Conservation (phyloP, 2,797 vertebrate species). For the Melanotaenia parkinsoni region DNA sequence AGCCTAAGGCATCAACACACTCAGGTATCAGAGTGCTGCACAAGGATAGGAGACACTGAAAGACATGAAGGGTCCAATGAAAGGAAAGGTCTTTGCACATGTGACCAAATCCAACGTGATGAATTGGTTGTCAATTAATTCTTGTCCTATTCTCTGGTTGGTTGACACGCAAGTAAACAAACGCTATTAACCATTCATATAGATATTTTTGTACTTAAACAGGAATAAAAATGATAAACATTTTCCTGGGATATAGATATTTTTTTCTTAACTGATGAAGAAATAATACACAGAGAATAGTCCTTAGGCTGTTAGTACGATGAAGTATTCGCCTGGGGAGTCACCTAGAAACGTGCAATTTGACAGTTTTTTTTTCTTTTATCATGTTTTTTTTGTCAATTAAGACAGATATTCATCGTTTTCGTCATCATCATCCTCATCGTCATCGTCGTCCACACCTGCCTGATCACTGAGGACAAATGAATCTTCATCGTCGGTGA, state of each 20-base stretch:
- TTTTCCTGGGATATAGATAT: constrained; percentile 79
- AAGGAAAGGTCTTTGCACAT: constrained; percentile 67
- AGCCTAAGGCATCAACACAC: constrained; percentile 71
- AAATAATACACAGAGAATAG: constrained; percentile 91
- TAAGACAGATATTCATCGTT: constrained; percentile 90
- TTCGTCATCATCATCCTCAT: constrained; percentile 87
- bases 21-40: constrained; percentile 68
- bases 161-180: constrained; percentile 62
- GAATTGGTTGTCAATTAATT: constrained; percentile 51
- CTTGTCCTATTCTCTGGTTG: constrained; percentile 60
- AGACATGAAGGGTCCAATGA: constrained; percentile 69
- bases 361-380: constrained; percentile 68
- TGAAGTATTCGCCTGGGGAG: constrained; percentile 86
- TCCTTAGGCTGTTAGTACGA: constrained; percentile 84
- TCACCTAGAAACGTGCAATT: constrained; percentile 88
- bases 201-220: constrained; percentile 65
- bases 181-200: constrained; percentile 62
- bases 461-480: constrained; percentile 86
- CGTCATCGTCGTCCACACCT: constrained; percentile 85
- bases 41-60: constrained; percentile 70
- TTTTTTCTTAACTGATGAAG: constrained; percentile 81
- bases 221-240: constrained; percentile 82
- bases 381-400: constrained; percentile 50
- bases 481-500: constrained; percentile 89
- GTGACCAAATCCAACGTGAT: constrained; percentile 65